Evolutionary conservation across 1,140 invertebrate species (phyloP), one percentile per base, ranked within the genome.

Genomic region (Megathymus violae): DNA sequence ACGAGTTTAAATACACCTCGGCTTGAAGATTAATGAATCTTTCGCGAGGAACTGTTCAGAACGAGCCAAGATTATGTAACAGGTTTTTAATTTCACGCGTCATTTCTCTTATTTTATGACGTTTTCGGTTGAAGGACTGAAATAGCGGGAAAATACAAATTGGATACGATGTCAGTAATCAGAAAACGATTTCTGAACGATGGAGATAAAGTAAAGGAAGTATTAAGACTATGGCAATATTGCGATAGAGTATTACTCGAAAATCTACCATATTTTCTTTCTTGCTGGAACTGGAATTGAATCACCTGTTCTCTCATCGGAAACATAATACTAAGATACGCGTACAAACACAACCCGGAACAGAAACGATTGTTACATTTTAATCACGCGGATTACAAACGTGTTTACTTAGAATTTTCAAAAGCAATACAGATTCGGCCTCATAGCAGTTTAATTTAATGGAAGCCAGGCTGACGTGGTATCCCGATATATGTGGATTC

Each of bases 61-160:
- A 62, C 38, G 47, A 52, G 17, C 48, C 38, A 25, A 43, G 41
- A 62, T 62, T 62, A 62, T 43, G 47, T 50, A 62, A 62, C 48
- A 51, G 47, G 60, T 62, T 52, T 62, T 52, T 52, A 61, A 50
- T 62, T 52, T 62, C 47, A 52, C 40, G 60, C 38, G 46, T 54
- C 41, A 63, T 54, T 46, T 54, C 41, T 34, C 43, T 17, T 31
- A 47, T 59, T 59, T 59, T 59, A 59, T 59, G 56, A 59, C 43
- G 43, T 59, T 43, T 59, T 38, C 31, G 54, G 43, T 38, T 59
- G 27, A 25, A 47, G 43, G 16, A 58, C 41, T 58, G 41, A 43
- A 58, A 46, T 58, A 38, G 41, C 27, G 31, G 56, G 38, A 59
- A 38, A 59, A 43, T 47, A 58, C 22, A 41, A 59, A 59, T 59